Evolutionary conservation across 2,888 invertebrate species (phyloP).

Genomic region (Cynaeus angustus): DNA sequence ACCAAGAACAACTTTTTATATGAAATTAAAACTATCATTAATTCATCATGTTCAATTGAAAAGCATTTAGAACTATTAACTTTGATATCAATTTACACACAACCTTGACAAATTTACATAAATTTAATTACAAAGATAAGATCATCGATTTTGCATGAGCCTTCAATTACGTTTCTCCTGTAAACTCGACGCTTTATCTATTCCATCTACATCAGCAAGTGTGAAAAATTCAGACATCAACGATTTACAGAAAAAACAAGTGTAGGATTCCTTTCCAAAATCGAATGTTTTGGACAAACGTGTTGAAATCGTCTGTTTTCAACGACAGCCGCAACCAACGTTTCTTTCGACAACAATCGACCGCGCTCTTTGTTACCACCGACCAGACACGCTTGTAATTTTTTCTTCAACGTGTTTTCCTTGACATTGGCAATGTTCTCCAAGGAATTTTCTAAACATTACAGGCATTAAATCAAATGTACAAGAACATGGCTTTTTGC

Average conservation of each 20-base stretch:
- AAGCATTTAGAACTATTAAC: no score
- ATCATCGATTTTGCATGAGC: conserved; percentile 1
- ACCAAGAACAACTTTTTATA: no score
- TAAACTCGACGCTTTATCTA: no score
- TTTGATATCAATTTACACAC: neutral
- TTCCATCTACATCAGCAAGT: no score
- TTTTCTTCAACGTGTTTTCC: conserved; percentile 31
- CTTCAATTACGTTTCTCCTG: no score
- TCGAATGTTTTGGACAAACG: neutral
- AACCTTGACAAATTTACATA: conserved; percentile 1
- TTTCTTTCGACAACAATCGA: conserved; percentile 15
- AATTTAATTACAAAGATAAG: neutral
- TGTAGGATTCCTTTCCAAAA: neutral
- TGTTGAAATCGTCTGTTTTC: neutral
- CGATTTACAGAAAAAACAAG: no score
- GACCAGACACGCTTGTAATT: conserved; percentile 21
- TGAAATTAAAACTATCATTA: no score
- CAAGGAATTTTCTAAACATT: conserved; percentile 17
- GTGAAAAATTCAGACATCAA: no score
- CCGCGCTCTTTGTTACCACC: conserved; percentile 22
- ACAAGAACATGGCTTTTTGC: conserved; percentile 16
- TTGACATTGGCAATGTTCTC: conserved; percentile 38
- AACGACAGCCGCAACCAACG: conserved; percentile 1
- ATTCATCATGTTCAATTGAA: no score
- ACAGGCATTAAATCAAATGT: conserved; percentile 4